Percentiles rank a stretch among this genome's conserved stretches.
Conservation (phyloP, 1,140 invertebrate genomes). For the Centruroides sculpturatus region DNA sequence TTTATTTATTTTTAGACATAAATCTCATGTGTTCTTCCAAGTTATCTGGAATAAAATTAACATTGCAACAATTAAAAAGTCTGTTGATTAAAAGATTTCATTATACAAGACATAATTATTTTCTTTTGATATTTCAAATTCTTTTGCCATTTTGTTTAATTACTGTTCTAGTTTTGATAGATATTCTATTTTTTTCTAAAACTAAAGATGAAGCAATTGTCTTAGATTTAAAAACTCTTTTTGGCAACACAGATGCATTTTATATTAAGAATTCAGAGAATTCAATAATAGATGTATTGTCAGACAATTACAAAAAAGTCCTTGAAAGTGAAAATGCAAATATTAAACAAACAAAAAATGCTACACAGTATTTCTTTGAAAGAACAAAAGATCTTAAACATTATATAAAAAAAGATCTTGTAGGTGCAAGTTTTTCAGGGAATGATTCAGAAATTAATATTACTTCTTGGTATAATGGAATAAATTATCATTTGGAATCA, state of each 20-base stretch:
- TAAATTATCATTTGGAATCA: conserved; percentile 8
- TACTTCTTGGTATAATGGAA: conserved; percentile 16
- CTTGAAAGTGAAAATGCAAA: neutral
- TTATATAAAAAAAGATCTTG: conserved; percentile 2
- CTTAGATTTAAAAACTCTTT: conserved; percentile 7
- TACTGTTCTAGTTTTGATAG: conserved; percentile 1
- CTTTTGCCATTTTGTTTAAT: conserved; percentile 13
- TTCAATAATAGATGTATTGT: neutral
- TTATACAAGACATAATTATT: conserved; percentile 16
- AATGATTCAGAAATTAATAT: neutral
- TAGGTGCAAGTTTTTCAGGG: conserved; percentile 1
- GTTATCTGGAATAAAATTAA: neutral
- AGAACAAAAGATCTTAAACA: neutral
- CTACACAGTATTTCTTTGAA: conserved; percentile 3
- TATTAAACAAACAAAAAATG: neutral
- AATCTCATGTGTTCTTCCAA: neutral
- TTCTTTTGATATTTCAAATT: conserved; percentile 13
- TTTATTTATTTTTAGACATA: conserved; percentile 3
- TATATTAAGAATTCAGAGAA: neutral
- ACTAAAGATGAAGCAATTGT: neutral
- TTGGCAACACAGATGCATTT: conserved; percentile 11
- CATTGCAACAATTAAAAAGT: conserved; percentile 7
- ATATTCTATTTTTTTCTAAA: neutral
- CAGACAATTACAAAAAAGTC: neutral
- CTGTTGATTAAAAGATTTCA: conserved; percentile 19